Evolutionary conservation across 2,888 invertebrate species (phyloP).

Genomic region (Himalopsyche tibetana): DNA sequence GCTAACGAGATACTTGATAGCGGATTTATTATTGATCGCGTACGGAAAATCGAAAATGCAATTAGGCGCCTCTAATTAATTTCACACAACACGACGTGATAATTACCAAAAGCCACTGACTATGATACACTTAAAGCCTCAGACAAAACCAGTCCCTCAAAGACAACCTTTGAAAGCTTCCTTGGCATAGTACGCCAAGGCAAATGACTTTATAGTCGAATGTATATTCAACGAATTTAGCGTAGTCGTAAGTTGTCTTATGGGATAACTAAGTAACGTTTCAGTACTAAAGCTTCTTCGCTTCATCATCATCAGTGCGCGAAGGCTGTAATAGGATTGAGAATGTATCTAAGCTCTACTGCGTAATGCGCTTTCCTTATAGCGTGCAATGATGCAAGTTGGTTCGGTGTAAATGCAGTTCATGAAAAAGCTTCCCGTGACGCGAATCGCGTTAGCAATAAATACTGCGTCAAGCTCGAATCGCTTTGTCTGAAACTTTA

Average conservation of each 20-base stretch:
- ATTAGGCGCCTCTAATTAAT: not conserved
- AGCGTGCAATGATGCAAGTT: not conserved
- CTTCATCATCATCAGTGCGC: slow-evolving; percentile 14
- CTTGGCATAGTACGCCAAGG: slow-evolving; percentile 4
- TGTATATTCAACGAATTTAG: slow-evolving; percentile 16
- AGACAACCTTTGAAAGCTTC: slow-evolving; percentile 22
- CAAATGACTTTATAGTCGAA: slow-evolving; percentile 38
- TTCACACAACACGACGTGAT: not conserved
- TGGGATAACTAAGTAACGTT: slow-evolving; percentile 31
- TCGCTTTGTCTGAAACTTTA: too few relatives aligned
- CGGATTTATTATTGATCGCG: too few relatives aligned
- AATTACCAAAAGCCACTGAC: slow-evolving; percentile 6
- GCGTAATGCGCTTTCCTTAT: not conserved
- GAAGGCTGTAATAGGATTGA: slow-evolving; percentile 14
- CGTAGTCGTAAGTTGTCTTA: not conserved
- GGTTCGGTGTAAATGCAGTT: not conserved
- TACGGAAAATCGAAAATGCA: too few relatives aligned
- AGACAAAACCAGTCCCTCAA: slow-evolving; percentile 33
- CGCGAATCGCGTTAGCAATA: too few relatives aligned
- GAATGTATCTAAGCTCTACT: slow-evolving; percentile 18
- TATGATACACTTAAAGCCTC: not conserved
- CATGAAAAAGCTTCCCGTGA: not conserved
- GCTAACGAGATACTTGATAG: too few relatives aligned
- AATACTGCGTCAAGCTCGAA: too few relatives aligned
- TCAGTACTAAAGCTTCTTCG: not conserved